Evolutionary conservation across 2,888 invertebrate genomes (phyloP).

Genomic region (Drosophila antonietae): DNA sequence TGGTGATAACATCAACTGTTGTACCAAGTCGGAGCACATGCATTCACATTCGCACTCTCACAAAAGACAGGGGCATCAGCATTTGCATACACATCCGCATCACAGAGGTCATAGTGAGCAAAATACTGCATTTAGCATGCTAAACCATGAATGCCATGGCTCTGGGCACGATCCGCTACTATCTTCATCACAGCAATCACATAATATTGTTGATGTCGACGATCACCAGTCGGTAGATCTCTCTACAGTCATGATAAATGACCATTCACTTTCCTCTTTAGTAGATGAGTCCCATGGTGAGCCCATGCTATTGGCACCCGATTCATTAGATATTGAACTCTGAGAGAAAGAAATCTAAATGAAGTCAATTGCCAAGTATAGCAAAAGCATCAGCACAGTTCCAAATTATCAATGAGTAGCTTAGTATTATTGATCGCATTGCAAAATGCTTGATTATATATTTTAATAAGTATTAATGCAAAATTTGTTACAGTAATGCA

Average conservation of each 20-base stretch:
- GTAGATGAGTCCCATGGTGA: constrained; percentile 76
- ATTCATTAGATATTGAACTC: constrained; percentile 85
- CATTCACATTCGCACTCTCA: constrained; percentile 14
- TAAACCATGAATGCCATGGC: constrained; percentile 48
- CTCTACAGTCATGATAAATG: constrained; percentile 82
- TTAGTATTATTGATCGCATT: constrained; percentile 36
- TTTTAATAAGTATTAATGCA: constrained; percentile 38
- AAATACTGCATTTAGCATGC: constrained; percentile 38
- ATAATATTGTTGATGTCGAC: constrained; percentile 41
- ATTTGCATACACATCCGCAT: constrained; percentile 2
- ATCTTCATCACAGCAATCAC: constrained; percentile 77
- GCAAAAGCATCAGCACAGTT: constrained; percentile 6
- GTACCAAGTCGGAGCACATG: constrained; percentile 5
- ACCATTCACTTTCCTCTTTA: constrained; percentile 85
- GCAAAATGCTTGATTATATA: constrained; percentile 20
- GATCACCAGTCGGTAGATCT: constrained; percentile 78
- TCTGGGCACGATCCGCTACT: constrained; percentile 81
- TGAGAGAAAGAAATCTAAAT: constrained; percentile 41
- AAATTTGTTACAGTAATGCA: constrained; percentile 28
- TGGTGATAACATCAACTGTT: not conserved
- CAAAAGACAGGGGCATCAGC: constrained; percentile 34
- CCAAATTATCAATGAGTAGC: constrained; percentile 19
- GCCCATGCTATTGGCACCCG: constrained; percentile 86
- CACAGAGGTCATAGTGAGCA: constrained; percentile 14
- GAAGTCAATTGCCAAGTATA: not conserved